Base-by-base conservation (phyloP, 2,113 vertebrate genomes). In the Ramphastos sulfuratus region DNA sequence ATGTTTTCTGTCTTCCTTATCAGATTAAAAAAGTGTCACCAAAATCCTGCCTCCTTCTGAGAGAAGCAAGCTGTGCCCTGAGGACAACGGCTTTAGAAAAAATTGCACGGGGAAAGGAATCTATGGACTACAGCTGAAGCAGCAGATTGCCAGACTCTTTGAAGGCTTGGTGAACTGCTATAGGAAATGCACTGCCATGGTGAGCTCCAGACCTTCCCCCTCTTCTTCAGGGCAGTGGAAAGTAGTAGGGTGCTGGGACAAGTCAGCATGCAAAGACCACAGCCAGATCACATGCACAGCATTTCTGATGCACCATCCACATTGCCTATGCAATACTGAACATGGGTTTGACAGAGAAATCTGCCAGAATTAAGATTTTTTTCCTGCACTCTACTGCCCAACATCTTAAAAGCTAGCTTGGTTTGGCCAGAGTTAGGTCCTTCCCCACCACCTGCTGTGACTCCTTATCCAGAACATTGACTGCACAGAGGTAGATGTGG, bases 361-460 rank as follows among this genome's bases (percentile, higher is more conserved):
- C 35, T 60, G 15, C 31, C 44, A 33, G 20, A 30, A 94, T 65
- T 72, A 75, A 56, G 58, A 27, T 39, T 28, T 74, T 48, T 74
- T 78, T 64, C 58, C 63, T 55, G 39, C 15, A 13, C 30, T 61
- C 28, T 59, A 28, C 54, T 28, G 39, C 23, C 16, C 1, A 0
- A n/a, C 15, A 42, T 65, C 71, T 86, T 20, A 59, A 84, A 65
- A 79, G 15, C n/a, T 42, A 13, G 20, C 8, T 69, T 59, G 67
- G 48, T 39, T 77, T 66, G 60, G 37, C 18, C 24, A 9, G 8
- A 93, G 61, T 25, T 50, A 39, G 30, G 19, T 35, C 17, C 35
- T 64, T 73, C n/a, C 39, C 48, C 27, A 59, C 15, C 0, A 0
- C 21, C 75, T 28, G 8, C 61, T 80, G 33, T 20, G n/a, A 87